phyloP scores from a whole-genome alignment of 2,888 invertebrate species.

The Parthenolecanium corni region DNA sequence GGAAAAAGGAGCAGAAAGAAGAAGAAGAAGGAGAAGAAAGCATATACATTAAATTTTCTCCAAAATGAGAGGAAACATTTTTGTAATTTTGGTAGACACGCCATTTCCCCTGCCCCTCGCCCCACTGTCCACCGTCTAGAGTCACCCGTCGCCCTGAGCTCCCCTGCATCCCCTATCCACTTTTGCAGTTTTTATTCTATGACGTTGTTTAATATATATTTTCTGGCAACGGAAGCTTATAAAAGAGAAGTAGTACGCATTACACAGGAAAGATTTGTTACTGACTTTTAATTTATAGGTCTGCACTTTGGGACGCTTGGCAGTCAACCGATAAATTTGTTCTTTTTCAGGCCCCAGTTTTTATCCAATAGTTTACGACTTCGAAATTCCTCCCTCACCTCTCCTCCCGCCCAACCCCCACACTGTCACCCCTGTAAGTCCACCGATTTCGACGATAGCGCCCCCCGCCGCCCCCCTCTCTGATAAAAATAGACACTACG shows the following conservation, averaged over 20 bases:
- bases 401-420: not conserved
- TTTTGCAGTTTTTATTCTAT: constrained; percentile 19
- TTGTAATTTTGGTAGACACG: constrained; percentile 26
- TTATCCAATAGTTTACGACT: constrained; percentile 27
- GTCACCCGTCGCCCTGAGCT: too few species aligned
- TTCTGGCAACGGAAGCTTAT: constrained; percentile 28
- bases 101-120: constrained; percentile 6
- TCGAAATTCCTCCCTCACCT: not conserved
- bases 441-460: not conserved
- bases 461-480: constrained; percentile 1
- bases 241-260: constrained; percentile 27
- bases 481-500: constrained; percentile 15
- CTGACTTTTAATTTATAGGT: constrained; percentile 27
- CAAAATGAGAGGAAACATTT: constrained; percentile 27
- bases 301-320: constrained; percentile 28
- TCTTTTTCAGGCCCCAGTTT: constrained; percentile 28
- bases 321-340: constrained; percentile 28
- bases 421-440: not conserved
- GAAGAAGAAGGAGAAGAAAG: not conserved
- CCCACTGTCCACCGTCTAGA: not conserved
- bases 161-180: not conserved
- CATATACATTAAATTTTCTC: constrained; percentile 18
- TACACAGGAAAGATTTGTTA: constrained; percentile 27
- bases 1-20: constrained; percentile 1
- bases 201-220: constrained; percentile 27